Base-by-base conservation (phyloP, 1,140 invertebrate genomes). In the Lordiphosa mommai region DNA sequence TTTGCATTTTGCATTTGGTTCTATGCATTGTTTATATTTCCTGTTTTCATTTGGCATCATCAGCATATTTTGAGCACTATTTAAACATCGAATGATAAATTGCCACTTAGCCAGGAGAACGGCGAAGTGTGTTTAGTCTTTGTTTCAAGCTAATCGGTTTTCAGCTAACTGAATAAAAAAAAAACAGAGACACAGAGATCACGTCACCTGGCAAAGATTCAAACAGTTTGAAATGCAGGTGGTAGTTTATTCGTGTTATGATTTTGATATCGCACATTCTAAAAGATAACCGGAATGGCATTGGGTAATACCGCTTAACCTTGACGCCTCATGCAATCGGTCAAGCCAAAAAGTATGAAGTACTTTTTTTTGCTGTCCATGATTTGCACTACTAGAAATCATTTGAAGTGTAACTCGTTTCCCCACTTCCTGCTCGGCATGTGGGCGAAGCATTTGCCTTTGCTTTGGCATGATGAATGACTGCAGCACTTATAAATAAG, bases 401-500 rank as follows among this genome's bases (percentile, higher is more conserved):
- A 47, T 47, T 47, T 47, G 27, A 33, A 29, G 29, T 47, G 30
- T 66, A 51, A 9, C 46, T 32, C 27, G 58, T 53, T 69, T 67
- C 43, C 56, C 61, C 52, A 77, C 79, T 84, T 84, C 77, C 77
- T 69, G 77, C 65, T 77, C 66, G 66, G 61, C 52, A 68, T 70
- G 77, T 84, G 77, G 77, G 77, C 77, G 66, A 52, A 37, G 67
- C 51, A 50, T 38, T 34, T 40, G 23, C 23, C 23, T 40, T 43
- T 61, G 43, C 46, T 51, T 70, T 53, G 47, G 61, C 61, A 70
- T 77, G 68, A 84, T 77, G 79, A 72, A 84, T 84, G 77, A 84
- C 79, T 84, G 77, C 77, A 84, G 43, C 72, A 63, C 61, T 72
- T 84, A 77, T 77, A 84, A 84, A 82, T 82, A 69, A 49, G 40